These are phyloP conservation scores for Stegana nigrithorax DNA, from an alignment of 2,888 invertebrate species.

Conservation along the genomic window DNA sequence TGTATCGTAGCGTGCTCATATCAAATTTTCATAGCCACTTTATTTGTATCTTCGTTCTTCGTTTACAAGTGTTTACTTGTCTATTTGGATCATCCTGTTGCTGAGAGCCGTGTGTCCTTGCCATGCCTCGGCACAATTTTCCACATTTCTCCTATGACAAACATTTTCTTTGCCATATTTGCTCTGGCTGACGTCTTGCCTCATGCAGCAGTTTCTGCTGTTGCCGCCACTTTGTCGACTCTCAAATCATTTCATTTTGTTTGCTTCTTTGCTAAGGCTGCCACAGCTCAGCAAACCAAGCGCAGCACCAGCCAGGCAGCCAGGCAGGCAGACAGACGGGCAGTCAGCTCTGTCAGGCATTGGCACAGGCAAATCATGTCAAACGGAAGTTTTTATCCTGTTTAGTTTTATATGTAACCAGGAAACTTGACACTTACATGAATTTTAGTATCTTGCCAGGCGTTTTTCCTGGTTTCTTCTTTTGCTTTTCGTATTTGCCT, in stretches of 20 bases:
- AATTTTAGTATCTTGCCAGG: constrained; percentile 11
- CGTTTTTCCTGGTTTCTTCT: constrained; percentile 13
- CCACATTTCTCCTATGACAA: not conserved
- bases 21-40: constrained; percentile 2
- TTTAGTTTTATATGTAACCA: constrained; percentile 9
- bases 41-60: constrained; percentile 4
- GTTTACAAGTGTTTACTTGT: constrained; percentile 2
- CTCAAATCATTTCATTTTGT: not conserved
- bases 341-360: not conserved
- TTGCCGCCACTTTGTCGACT: too few species aligned
- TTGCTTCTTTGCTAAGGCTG: not conserved
- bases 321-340: too few species aligned
- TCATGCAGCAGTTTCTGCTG: not conserved
- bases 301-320: too few species aligned
- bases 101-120: too few species aligned
- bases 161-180: not conserved
- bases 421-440: constrained; percentile 17
- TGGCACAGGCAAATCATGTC: constrained; percentile 24
- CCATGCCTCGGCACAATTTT: not conserved
- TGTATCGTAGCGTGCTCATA: not conserved
- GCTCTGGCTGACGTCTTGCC: not conserved
- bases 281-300: too few species aligned
- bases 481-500: not conserved
- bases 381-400: constrained; percentile 23
- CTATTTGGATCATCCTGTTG: constrained; percentile 15